Conservation (phyloP, 1,140 invertebrate species). For the Drosophila nigrodunni region DNA sequence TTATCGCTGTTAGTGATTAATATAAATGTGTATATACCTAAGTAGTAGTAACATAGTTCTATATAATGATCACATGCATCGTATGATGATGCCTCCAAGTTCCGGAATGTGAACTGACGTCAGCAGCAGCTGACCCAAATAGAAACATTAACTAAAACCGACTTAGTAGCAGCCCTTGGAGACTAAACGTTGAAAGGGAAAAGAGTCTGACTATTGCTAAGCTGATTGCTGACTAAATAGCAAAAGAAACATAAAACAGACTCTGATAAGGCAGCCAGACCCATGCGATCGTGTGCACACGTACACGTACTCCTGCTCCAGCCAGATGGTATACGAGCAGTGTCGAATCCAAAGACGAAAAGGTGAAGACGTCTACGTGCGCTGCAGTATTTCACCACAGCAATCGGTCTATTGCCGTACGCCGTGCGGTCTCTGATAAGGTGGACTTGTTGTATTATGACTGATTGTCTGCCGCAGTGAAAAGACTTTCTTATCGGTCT, state of each 20-base stretch:
- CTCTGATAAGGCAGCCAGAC: conserved; percentile 47
- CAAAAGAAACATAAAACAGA: background rate
- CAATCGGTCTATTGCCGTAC: conserved; percentile 38
- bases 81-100: conserved; percentile 59
- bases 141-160: conserved; percentile 41
- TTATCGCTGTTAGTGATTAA: conserved; percentile 25
- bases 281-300: conserved; percentile 42
- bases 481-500: conserved; percentile 58
- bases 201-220: conserved; percentile 29
- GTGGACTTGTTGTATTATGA: conserved; percentile 51
- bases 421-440: conserved; percentile 47
- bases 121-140: conserved; percentile 67
- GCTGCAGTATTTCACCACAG: conserved; percentile 71
- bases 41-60: background rate
- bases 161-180: conserved; percentile 35
- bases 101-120: conserved; percentile 64
- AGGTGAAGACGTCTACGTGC: conserved; percentile 62
- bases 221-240: conserved; percentile 40
- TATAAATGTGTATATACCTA: background rate
- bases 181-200: background rate
- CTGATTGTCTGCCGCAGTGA: conserved; percentile 68
- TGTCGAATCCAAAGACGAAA: background rate
- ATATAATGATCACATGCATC: conserved; percentile 57
- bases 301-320: conserved; percentile 44
- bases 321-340: background rate